These are phyloP conservation scores for Gymnocheta viridis DNA, from an alignment of 2,888 invertebrate genomes.

Conservation along the genomic window DNA sequence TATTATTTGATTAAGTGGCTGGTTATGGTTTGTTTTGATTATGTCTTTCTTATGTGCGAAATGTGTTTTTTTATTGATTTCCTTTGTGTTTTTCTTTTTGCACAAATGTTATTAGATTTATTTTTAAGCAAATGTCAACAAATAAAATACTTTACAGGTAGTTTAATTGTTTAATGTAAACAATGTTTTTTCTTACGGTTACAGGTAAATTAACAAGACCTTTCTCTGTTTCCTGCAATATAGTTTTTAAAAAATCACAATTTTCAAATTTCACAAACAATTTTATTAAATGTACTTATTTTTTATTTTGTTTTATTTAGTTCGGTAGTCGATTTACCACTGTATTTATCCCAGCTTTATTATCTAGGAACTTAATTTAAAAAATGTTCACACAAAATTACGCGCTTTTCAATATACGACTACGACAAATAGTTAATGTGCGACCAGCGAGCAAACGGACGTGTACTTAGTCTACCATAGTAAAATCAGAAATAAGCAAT, in stretches of 20 bases:
- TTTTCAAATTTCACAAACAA: too few relatives aligned
- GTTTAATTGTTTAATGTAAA: constrained; percentile 56
- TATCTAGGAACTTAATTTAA: constrained; percentile 62
- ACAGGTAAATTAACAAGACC: neutral
- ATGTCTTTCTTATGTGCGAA: constrained; percentile 65
- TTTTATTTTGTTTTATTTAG: neutral
- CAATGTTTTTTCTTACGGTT: constrained; percentile 35
- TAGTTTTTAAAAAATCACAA: constrained; percentile 16
- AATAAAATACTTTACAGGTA: constrained; percentile 43
- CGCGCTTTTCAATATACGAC: constrained; percentile 68
- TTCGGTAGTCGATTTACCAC: constrained; percentile 36
- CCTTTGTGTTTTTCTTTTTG: constrained; percentile 47
- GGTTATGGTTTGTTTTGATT: constrained; percentile 69
- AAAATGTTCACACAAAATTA: constrained; percentile 58
- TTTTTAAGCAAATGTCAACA: constrained; percentile 53
- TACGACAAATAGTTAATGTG: constrained; percentile 74
- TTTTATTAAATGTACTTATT: neutral
- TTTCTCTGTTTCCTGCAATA: constrained; percentile 11
- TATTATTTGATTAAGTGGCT: constrained; percentile 44
- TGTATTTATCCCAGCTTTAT: constrained; percentile 51
- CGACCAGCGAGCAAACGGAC: constrained; percentile 73
- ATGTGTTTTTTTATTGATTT: constrained; percentile 43
- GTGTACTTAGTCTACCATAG: constrained; percentile 78
- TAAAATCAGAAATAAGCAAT: constrained; percentile 81
- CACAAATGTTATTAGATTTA: constrained; percentile 40